A percentile compares a stretch with the other conserved stretches of the same genome.
Conservation (phyloP, 1,140 invertebrate species). For the Telenomus remus region DNA sequence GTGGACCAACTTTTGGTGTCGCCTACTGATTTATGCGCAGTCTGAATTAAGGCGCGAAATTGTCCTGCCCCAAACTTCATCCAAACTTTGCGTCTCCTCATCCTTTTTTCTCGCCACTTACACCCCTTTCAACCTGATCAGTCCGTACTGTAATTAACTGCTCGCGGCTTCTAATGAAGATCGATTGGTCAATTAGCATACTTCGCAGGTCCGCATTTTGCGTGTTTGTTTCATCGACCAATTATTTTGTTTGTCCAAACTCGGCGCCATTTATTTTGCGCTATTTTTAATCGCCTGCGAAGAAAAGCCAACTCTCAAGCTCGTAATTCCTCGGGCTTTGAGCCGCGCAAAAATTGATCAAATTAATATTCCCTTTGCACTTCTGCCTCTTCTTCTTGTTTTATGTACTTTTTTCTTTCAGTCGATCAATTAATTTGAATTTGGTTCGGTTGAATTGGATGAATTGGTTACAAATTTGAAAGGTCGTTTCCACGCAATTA, state of each 20-base stretch:
- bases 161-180: conserved; percentile 69
- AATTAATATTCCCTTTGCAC: too few relatives aligned
- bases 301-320: not conserved
- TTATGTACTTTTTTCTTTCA: too few relatives aligned
- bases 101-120: conserved; percentile 16
- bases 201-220: conserved; percentile 54
- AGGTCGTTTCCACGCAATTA: conserved; percentile 66
- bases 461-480: conserved; percentile 24
- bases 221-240: conserved; percentile 58
- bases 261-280: conserved; percentile 27
- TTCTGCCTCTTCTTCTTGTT: too few relatives aligned
- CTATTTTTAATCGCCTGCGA: conserved; percentile 15
- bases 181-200: conserved; percentile 69
- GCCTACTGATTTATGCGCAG: conserved; percentile 65
- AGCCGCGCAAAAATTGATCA: too few relatives aligned
- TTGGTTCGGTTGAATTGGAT: conserved; percentile 3
- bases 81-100: conserved; percentile 55
- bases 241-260: conserved; percentile 50
- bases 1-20: conserved; percentile 32
- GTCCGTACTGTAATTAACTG: conserved; percentile 68
- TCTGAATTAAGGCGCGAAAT: conserved; percentile 59
- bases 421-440: too few relatives aligned
- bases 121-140: conserved; percentile 51
- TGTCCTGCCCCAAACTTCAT: conserved; percentile 18
- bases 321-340: too few relatives aligned